These are phyloP conservation scores for Neomorphus geoffroyi DNA, from an alignment of 2,797 vertebrate species.

Conservation along the genomic window DNA sequence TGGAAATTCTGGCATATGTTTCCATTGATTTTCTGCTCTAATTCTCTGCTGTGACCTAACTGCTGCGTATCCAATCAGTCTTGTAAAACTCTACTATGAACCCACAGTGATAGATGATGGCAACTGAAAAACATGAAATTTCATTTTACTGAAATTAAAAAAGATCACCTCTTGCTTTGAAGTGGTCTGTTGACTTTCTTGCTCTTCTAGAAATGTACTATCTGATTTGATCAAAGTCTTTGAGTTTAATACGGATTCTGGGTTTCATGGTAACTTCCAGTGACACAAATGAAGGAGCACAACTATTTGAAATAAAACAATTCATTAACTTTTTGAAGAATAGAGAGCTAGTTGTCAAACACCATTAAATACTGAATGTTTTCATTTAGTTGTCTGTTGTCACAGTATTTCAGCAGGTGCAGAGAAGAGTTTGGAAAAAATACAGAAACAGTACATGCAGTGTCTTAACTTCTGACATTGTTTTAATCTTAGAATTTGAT, in stretches of 20 bases:
- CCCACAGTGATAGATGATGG: not conserved
- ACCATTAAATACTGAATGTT: not conserved
- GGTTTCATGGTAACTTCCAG: not conserved
- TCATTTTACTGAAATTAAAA: not conserved
- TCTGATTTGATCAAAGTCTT: not conserved
- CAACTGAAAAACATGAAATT: not conserved
- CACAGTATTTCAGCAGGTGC: not conserved
- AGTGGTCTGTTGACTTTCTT: not conserved
- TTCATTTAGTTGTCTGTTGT: not conserved
- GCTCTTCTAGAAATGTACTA: not conserved
- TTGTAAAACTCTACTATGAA: not conserved
- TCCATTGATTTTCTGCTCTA: conserved; percentile 65
- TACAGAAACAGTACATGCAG: not conserved
- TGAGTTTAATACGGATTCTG: not conserved
- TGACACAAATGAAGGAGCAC: not conserved
- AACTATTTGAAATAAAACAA: not conserved
- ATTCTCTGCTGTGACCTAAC: conserved; percentile 8
- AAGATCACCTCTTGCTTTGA: not conserved
- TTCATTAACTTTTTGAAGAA: not conserved
- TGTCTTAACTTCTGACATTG: not conserved
- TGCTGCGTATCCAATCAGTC: not conserved
- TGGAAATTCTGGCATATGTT: conserved; percentile 43
- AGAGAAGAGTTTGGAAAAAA: not conserved
- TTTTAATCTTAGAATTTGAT: not conserved
- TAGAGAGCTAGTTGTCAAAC: not conserved